phyloP scores from a whole-genome alignment of 2,888 invertebrate species.

The Nebria salina region DNA sequence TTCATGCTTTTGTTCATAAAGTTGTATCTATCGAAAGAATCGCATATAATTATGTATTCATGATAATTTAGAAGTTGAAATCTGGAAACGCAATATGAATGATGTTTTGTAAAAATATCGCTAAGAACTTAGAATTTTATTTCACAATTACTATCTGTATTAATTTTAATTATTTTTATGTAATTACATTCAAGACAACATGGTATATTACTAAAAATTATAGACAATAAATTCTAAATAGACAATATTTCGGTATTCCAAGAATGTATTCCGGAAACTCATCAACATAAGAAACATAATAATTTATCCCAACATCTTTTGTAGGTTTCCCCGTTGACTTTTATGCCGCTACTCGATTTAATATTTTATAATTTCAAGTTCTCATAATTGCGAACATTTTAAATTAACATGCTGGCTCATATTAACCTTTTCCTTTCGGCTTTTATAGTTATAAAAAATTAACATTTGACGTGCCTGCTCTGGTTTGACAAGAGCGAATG shows the following conservation, averaged over 20 bases:
- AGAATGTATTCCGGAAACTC: background rate
- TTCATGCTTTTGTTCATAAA: too few species aligned
- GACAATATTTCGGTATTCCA: background rate
- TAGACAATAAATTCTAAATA: background rate
- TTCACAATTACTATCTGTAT: background rate
- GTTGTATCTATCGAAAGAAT: too few species aligned
- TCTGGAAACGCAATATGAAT: too few species aligned
- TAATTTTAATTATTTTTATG: background rate
- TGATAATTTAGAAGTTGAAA: too few species aligned
- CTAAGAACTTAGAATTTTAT: too few species aligned
- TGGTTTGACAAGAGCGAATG: slow-evolving; percentile 20
- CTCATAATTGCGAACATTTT: slow-evolving; percentile 25
- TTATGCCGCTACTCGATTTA: slow-evolving; percentile 19
- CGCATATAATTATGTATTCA: too few species aligned
- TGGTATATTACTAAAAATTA: background rate
- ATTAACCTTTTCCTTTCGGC: slow-evolving; percentile 32
- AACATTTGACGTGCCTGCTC: slow-evolving; percentile 14
- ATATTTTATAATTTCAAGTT: slow-evolving; percentile 14
- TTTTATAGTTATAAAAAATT: background rate
- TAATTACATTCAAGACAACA: background rate
- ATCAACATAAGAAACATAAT: slow-evolving; percentile 4
- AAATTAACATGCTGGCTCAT: slow-evolving; percentile 26
- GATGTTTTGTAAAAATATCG: too few species aligned
- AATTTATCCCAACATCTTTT: slow-evolving; percentile 25
- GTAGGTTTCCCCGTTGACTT: slow-evolving; percentile 17